phyloP scores from a whole-genome alignment of 2,797 vertebrate genomes.

The Hypotaenidia philippensis region DNA sequence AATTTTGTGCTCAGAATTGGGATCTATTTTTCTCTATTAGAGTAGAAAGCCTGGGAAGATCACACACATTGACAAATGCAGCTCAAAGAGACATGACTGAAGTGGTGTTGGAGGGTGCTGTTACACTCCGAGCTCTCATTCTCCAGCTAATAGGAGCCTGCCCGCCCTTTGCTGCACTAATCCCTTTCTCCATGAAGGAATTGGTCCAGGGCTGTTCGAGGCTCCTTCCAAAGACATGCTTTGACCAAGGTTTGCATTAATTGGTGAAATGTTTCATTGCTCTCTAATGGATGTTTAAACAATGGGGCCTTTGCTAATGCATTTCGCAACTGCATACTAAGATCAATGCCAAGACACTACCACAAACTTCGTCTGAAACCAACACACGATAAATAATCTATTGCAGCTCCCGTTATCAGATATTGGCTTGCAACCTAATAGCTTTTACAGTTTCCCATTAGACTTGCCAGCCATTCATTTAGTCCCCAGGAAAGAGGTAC shows the following conservation, averaged over 20 bases:
- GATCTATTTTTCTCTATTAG: neutral
- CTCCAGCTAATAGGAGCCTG: neutral
- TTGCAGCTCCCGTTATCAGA: slow-evolving; percentile 51
- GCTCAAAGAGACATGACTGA: rapidly evolving
- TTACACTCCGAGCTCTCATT: neutral
- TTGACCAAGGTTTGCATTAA: neutral
- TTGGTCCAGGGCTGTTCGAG: neutral
- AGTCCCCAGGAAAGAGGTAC: neutral
- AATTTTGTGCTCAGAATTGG: neutral
- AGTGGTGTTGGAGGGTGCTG: neutral
- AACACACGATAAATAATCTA: slow-evolving; percentile 56
- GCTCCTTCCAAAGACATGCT: neutral
- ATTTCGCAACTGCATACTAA: slow-evolving; percentile 7
- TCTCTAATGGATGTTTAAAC: slow-evolving; percentile 13
- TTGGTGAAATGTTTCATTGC: slow-evolving; percentile 10
- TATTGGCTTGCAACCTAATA: slow-evolving; percentile 65
- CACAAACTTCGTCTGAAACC: slow-evolving; percentile 32
- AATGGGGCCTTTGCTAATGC: neutral
- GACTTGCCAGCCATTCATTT: neutral
- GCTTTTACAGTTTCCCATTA: slow-evolving; percentile 36
- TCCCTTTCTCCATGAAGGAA: neutral
- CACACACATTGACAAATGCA: neutral
- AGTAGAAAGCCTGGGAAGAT: neutral
- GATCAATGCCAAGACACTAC: slow-evolving; percentile 35
- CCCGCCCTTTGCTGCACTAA: neutral